These are phyloP conservation scores for Picus viridis DNA, from an alignment of 2,797 vertebrate species.

Conservation along the genomic window DNA sequence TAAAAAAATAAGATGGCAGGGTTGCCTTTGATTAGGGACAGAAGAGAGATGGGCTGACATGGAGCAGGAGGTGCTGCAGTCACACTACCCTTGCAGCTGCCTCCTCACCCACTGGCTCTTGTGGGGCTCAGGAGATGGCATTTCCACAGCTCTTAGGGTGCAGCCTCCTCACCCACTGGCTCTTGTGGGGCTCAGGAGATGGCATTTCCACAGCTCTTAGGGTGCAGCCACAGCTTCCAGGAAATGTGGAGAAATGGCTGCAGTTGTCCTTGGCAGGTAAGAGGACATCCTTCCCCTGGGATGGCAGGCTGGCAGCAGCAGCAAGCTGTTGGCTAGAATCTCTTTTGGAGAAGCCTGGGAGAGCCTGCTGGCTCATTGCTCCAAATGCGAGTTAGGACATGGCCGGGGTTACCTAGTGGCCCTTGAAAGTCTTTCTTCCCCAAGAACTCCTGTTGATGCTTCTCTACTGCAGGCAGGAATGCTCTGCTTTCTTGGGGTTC, in stretches of 20 bases:
- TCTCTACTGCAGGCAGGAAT: not conserved
- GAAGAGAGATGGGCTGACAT: not conserved
- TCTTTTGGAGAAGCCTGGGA: not conserved
- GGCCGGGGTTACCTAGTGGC: not conserved
- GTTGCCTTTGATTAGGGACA: not conserved
- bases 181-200: not conserved
- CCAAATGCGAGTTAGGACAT: fast-evolving
- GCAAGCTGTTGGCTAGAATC: not conserved
- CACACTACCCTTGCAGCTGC: not conserved
- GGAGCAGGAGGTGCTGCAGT: not conserved
- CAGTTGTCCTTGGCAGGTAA: not conserved
- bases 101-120: not conserved
- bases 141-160: not conserved
- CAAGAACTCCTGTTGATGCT: not conserved
- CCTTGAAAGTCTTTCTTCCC: not conserved
- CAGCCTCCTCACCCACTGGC: not conserved
- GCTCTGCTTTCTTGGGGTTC: not conserved
- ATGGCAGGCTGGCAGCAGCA: not conserved
- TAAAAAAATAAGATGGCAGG: not conserved
- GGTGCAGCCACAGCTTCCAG: not conserved
- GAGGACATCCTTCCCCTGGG: not conserved
- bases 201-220: not conserved
- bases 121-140: not conserved
- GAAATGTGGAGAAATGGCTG: not conserved
- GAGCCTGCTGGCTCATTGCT: not conserved